phyloP scores from a whole-genome alignment of 2,113 vertebrate genomes.

The Oreocharis arfaki region DNA sequence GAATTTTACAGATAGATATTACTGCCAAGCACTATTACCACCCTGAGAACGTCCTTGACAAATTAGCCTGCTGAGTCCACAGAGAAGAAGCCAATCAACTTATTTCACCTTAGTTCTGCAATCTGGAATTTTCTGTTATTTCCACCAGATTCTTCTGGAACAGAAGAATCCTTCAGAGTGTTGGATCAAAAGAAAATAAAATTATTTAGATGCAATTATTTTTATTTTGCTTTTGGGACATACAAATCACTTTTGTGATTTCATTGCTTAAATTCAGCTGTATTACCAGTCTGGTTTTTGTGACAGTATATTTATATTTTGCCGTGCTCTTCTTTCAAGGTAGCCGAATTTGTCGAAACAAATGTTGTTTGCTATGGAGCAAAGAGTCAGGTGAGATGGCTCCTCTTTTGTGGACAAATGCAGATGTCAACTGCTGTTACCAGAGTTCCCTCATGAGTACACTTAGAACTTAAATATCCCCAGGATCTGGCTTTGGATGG shows the following conservation, averaged over 20 bases:
- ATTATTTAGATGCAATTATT: neutral
- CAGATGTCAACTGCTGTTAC: neutral
- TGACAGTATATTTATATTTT: neutral
- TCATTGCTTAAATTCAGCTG: neutral
- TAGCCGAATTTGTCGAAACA: neutral
- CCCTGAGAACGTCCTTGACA: neutral
- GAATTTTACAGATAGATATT: slow-evolving; percentile 1
- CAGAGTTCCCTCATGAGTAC: neutral
- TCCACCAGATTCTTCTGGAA: neutral
- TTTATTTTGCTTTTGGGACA: neutral
- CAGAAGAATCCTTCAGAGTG: neutral
- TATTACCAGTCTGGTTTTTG: neutral
- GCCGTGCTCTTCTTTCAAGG: neutral
- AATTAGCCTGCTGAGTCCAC: slow-evolving; percentile 2
- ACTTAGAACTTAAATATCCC: neutral
- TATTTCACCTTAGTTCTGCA: neutral
- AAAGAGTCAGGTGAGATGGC: neutral
- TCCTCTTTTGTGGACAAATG: neutral
- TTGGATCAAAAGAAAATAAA: neutral
- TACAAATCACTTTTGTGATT: neutral
- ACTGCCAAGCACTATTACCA: neutral
- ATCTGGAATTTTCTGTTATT: neutral
- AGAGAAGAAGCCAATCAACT: neutral
- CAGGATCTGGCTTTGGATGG: neutral
- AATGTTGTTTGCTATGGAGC: neutral